Base-by-base conservation (phyloP, 53 echinoderm and acorn worm genomes). In the Astropecten irregularis region DNA sequence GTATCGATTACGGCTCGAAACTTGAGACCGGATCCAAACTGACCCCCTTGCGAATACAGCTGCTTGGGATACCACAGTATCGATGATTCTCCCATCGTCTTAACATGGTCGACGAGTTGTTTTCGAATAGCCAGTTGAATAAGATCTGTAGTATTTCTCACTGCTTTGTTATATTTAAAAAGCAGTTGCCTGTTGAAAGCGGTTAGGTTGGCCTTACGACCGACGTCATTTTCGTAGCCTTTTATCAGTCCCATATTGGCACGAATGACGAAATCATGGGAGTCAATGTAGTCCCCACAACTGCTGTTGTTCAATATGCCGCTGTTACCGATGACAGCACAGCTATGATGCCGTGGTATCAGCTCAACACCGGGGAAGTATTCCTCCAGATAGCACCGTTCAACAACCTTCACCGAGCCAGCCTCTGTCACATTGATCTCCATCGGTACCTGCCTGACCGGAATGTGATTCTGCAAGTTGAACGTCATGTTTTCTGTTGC, bases 11-110 rank as follows among this genome's bases (percentile, higher is more conserved):
- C 14, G 30, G 30, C 3, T 26, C 69, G 69, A 28, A 46, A 69
- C 0, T 3, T 30, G 14, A 3, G 14, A 18, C 44, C 69, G 2
- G 25, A 40, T 21, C 7, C 46, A 25, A 68, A 25, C 21, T 2
- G 40, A 25, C 26, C 40, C 0, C 44, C 3, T 13, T 9, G 2
- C 19, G 40, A 38, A 1, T 66, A 30, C 63, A 92, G 89, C 18
- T 83, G 79, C 62, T 95, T 95, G 1, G 89, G 81, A 69, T 86
- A 95, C 95, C 95, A 95, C 40, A 95, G 33, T 15, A 89, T 66
- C 16, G 95, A 95, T 38, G n/a, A n/a, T n/a, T 95, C 89, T 31
- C 89, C 89, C 59, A 95, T 81, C 40, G 70, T 76, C 23, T 66
- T 51, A 2, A 84, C 19, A 34, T 66, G 71, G n/a, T 79, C 66